These are phyloP conservation scores for Miltochrista miniata DNA, from an alignment of 2,888 invertebrate species.

Conservation along the genomic window DNA sequence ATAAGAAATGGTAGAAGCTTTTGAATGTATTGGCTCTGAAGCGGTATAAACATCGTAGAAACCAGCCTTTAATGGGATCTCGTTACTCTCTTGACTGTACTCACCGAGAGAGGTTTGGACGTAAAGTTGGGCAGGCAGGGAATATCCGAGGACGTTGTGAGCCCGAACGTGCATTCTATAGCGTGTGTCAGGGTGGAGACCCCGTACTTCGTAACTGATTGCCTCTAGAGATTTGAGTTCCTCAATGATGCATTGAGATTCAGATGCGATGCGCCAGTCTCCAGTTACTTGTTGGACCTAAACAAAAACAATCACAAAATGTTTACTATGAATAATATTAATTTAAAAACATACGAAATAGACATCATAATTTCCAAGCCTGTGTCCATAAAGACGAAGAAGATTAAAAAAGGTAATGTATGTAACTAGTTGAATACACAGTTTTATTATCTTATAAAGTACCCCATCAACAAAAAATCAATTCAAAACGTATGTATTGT, in stretches of 20 bases:
- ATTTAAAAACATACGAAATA: too few species aligned
- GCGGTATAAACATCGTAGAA: conserved; percentile 80
- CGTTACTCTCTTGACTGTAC: conserved; percentile 82
- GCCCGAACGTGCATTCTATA: conserved; percentile 94
- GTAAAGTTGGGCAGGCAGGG: conserved; percentile 89
- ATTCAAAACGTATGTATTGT: conserved; percentile 30
- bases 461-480: conserved; percentile 63
- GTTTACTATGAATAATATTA: too few species aligned
- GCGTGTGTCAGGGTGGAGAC: conserved; percentile 89
- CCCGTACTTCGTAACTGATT: conserved; percentile 86
- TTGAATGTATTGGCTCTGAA: conserved; percentile 60
- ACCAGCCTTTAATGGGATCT: conserved; percentile 72
- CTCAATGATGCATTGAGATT: conserved; percentile 83
- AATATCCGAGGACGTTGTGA: conserved; percentile 93
- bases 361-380: too few species aligned
- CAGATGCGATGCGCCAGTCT: conserved; percentile 84
- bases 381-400: too few species aligned
- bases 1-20: conserved; percentile 57
- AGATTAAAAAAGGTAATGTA: too few species aligned
- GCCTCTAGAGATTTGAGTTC: conserved; percentile 86
- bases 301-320: conserved; percentile 10
- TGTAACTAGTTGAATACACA: conserved; percentile 22
- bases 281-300: conserved; percentile 87
- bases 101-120: conserved; percentile 95
- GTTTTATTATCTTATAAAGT: conserved; percentile 14